Conservation (phyloP, 2,113 vertebrate species). For the Murina feae region DNA sequence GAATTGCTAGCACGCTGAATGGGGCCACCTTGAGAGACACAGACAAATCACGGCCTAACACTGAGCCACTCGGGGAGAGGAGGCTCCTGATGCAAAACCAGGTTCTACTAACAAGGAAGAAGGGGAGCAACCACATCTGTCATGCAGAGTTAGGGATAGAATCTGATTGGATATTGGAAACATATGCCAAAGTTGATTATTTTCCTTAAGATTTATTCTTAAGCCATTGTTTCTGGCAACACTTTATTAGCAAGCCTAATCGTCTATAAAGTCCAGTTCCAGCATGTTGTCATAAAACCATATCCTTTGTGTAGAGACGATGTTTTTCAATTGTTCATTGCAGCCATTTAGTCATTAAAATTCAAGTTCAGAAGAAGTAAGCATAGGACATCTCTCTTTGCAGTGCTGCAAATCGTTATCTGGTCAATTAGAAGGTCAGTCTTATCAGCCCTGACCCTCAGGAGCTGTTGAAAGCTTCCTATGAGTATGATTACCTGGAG, state of each 20-base stretch:
- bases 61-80: not conserved
- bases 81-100: not conserved
- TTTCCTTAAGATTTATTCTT: not conserved
- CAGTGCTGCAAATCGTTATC: not conserved
- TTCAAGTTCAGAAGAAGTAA: not conserved
- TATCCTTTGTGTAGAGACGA: not conserved
- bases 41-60: not conserved
- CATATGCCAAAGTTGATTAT: not conserved
- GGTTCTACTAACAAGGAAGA: not conserved
- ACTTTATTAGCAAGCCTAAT: not conserved
- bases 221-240: not conserved
- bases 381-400: not conserved
- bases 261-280: not conserved
- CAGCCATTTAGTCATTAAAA: not conserved
- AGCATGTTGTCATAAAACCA: not conserved
- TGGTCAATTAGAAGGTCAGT: not conserved
- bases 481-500: not conserved
- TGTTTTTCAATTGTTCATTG: not conserved
- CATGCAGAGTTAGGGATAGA: not conserved
- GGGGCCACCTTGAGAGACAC: not conserved
- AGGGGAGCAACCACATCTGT: not conserved
- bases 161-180: not conserved
- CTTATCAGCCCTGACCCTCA: not conserved
- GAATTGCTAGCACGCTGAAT: not conserved
- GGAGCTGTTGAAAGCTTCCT: not conserved